Base-by-base conservation (phyloP, 92 coral and sea anemone genomes). In the Ricordea florida region DNA sequence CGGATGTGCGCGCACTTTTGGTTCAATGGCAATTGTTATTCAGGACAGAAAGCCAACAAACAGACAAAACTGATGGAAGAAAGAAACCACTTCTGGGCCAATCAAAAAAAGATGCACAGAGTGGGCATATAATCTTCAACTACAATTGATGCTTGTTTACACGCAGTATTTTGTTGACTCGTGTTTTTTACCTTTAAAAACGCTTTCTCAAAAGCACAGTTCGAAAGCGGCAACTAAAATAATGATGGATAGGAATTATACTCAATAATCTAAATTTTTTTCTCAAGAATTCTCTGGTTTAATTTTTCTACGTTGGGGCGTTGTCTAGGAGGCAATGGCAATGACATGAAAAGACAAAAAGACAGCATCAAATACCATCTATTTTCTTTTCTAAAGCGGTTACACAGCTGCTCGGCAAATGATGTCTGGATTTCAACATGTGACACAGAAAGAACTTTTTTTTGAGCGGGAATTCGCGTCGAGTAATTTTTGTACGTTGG, bases 1-100 rank as follows among this genome's bases (percentile, higher is more conserved):
- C 66, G 77, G 77, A 70, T 70, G 77, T 55, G 14, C 30, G 10
- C 4, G 23, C 13, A 38, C 56, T 40, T 33, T 15, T 6, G 5
- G 57, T 36, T 11, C 47, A 3, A 11, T 4, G 50, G 27, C 7
- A 28, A 53, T 31, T 55, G 10, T 14, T 20, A 20, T 36, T n/a
- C 5, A 10, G 13, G 17, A 55, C 64, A 24, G 32, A 21, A 34
- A 35, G 51, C 35, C 28, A 51, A 35, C 76, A 68, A 15, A 9
- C 22, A 44, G 33, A 26, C 23, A 36, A 33, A 24, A 29, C 18
- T 51, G 29, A 51, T 11, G 16, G 17, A 51, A 47, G 49, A 27
- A 38, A 26, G 16, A 55, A 38, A 18, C 24, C 14, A 22, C 29
- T 36, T 26, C n/a, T 53, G 23, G 10, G 18, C 76, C 64, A 38